These are phyloP conservation scores for Polydrusus tereticollis DNA, from an alignment of 2,888 invertebrate genomes.

Conservation along the genomic window DNA sequence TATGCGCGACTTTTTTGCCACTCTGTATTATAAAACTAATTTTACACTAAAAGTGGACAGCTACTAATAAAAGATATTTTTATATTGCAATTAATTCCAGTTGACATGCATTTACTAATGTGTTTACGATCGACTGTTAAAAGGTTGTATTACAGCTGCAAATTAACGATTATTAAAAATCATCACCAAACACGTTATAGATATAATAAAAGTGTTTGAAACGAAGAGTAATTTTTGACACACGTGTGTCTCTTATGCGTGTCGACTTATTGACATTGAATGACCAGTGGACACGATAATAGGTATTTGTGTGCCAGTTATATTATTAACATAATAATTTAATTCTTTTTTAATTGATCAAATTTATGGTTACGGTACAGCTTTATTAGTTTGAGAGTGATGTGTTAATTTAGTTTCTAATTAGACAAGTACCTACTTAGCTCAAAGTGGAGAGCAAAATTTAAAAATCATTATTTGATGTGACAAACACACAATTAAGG, in stretches of 20 bases:
- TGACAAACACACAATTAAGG: too few species aligned
- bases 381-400: not conserved
- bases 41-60: too few species aligned
- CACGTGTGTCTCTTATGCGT: slow-evolving; percentile 17
- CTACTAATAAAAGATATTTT: too few species aligned
- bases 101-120: too few species aligned
- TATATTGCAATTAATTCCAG: too few species aligned
- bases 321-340: not conserved
- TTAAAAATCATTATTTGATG: too few species aligned
- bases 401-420: not conserved
- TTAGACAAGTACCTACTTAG: too few species aligned
- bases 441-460: too few species aligned
- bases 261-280: slow-evolving; percentile 27
- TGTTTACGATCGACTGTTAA: not conserved
- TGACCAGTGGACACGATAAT: slow-evolving; percentile 14
- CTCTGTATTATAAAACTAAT: too few species aligned
- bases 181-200: not conserved
- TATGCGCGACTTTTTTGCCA: too few species aligned
- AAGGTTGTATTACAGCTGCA: not conserved
- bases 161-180: not conserved
- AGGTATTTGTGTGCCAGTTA: not conserved
- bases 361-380: not conserved
- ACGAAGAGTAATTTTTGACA: not conserved
- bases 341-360: not conserved
- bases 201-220: slow-evolving; percentile 5